Conservation (phyloP, 2,113 vertebrate genomes). For the Merops nubicus region DNA sequence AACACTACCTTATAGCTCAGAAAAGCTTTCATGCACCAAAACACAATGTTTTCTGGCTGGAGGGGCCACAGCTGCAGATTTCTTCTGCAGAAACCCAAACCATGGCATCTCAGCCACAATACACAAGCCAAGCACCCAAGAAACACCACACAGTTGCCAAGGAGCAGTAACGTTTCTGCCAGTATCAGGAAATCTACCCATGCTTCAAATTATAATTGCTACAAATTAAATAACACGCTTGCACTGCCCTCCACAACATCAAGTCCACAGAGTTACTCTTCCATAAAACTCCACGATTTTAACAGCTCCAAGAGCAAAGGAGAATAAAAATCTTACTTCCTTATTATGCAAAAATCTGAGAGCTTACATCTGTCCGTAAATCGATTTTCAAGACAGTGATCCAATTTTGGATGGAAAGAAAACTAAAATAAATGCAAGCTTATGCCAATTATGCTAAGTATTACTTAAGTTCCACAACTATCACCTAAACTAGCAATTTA, state of each 20-base stretch:
- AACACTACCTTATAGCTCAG: too few species aligned
- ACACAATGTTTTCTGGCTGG: too few species aligned
- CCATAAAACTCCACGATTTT: not conserved
- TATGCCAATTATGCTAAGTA: not conserved
- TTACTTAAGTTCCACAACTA: not conserved
- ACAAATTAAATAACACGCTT: not conserved
- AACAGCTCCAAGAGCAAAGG: not conserved
- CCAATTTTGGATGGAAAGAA: not conserved
- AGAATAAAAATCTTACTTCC: not conserved
- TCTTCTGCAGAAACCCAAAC: not conserved
- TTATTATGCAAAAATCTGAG: not conserved
- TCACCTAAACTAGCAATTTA: slow-evolving; percentile 26
- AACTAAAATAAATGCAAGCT: not conserved
- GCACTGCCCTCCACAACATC: not conserved
- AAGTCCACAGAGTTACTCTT: not conserved
- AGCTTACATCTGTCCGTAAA: not conserved
- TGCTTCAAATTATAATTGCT: not conserved
- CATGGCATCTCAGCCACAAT: not conserved
- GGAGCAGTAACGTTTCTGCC: not conserved
- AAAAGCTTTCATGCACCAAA: too few species aligned
- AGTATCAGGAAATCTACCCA: not conserved
- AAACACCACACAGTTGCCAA: accelerated
- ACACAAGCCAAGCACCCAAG: not conserved
- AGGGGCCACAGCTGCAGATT: too few species aligned
- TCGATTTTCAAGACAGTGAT: not conserved